Evolutionary conservation across 1,140 invertebrate species (phyloP).

Genomic region (Philotrypesis tridentata): DNA sequence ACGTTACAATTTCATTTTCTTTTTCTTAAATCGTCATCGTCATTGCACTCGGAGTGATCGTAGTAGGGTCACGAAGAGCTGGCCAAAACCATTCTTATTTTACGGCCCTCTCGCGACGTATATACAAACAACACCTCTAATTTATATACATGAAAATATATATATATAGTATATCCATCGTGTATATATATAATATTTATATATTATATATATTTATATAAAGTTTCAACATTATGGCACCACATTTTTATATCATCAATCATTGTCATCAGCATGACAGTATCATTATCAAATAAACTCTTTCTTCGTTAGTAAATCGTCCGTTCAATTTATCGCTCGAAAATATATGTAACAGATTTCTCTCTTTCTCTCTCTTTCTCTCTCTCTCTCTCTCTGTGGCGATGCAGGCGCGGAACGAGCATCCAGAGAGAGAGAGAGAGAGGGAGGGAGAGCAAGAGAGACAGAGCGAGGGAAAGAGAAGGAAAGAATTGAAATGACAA

Average conservation of each 20-base stretch:
- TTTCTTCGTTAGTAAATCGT: constrained; percentile 51
- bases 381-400: constrained; percentile 45
- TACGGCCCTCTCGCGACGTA: constrained; percentile 66
- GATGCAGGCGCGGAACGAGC: not conserved
- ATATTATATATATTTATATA: constrained; percentile 63
- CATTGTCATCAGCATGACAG: constrained; percentile 4
- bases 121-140: constrained; percentile 73
- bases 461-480: not conserved
- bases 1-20: constrained; percentile 32
- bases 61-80: constrained; percentile 26
- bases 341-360: constrained; percentile 62
- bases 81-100: constrained; percentile 25
- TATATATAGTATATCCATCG: constrained; percentile 50
- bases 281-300: constrained; percentile 57
- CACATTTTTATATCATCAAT: constrained; percentile 55
- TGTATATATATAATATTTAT: constrained; percentile 55
- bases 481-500: not conserved
- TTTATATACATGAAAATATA: constrained; percentile 71
- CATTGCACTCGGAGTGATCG: constrained; percentile 47
- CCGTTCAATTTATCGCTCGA: constrained; percentile 33
- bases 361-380: too few species aligned
- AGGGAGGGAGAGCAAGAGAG: not conserved
- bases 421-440: not conserved
- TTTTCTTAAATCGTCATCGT: constrained; percentile 28
- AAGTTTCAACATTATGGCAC: constrained; percentile 72